Base-by-base conservation (phyloP, 1,140 invertebrate species). In the Philopotamus ludificatus region DNA sequence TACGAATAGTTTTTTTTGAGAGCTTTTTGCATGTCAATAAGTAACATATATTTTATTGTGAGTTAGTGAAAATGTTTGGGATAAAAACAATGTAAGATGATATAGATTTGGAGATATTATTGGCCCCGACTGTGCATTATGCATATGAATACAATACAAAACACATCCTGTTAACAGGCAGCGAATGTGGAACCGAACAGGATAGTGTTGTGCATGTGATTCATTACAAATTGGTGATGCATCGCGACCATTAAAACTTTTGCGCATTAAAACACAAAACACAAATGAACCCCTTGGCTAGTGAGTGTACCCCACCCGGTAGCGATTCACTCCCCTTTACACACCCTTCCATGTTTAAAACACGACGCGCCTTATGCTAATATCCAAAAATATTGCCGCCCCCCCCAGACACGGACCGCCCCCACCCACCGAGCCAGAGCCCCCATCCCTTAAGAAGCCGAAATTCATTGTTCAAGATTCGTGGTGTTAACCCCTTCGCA, bases 381-480 rank as follows among this genome's bases (percentile, higher is more conserved):
- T 65, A 65, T 59, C 45, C 63, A 59, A 65, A 65, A 65, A 65
- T 65, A 65, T 65, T 65, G 55, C 63, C 50, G 51, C 63, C 54
- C 54, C 53, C 28, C 57, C 42, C 26, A 47, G 42, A 60, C 44
- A 21, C 21, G 8, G 20, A 9, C n/a, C n/a, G n/a, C n/a, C n/a
- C n/a, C n/a, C n/a, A n/a, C n/a, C n/a, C n/a, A n/a, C n/a, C 10
- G 44, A 45, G 47, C 26, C 18, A 25, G 41, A 15, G 16, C 34
- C 18, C 23, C 41, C 34, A 39, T 49, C 23, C 44, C n/a, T 41
- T 60, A 60, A 44, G 65, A 41, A 55, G 58, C 41, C 50, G 51
- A 55, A 66, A 66, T 66, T 66, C 65, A 66, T 66, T 66, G 65
- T 66, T 66, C 65, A 66, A 66, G 65, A 66, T 66, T 66, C 65